Conservation (phyloP, 2,888 invertebrate species). For the Aporophyla nigra region DNA sequence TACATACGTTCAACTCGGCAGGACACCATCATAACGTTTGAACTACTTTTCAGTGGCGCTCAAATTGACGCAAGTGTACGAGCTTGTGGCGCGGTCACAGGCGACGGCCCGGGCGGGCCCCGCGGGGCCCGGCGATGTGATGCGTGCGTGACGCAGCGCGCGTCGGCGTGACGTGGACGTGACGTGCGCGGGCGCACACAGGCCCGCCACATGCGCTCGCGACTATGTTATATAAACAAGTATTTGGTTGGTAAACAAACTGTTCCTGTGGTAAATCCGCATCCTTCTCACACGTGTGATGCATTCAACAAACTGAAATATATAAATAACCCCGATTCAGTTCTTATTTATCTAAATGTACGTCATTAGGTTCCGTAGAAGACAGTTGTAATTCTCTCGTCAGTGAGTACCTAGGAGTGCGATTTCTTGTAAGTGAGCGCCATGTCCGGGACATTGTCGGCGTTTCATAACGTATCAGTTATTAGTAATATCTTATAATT, state of each 20-base stretch:
- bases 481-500: slow-evolving; percentile 6
- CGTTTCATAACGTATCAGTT: neutral
- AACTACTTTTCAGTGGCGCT: neutral
- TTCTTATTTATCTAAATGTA: slow-evolving; percentile 35
- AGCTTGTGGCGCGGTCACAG: slow-evolving; percentile 11
- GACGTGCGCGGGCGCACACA: slow-evolving; percentile 45
- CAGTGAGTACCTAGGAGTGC: neutral
- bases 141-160: slow-evolving; percentile 63
- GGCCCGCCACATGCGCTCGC: slow-evolving; percentile 48
- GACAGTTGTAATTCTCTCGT: neutral
- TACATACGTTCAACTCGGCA: slow-evolving; percentile 13
- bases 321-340: slow-evolving; percentile 45
- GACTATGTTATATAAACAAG: slow-evolving; percentile 27
- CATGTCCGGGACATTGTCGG: slow-evolving; percentile 24
- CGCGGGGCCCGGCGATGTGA: neutral
- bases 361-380: slow-evolving; percentile 51
- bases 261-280: slow-evolving; percentile 44
- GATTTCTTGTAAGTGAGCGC: slow-evolving; percentile 8
- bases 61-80: slow-evolving; percentile 40
- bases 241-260: slow-evolving; percentile 44
- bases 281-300: slow-evolving; percentile 56
- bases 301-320: slow-evolving; percentile 48
- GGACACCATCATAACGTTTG: slow-evolving; percentile 12
- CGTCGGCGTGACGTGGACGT: slow-evolving; percentile 59
- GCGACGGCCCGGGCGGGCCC: neutral